Evolutionary conservation across 2,113 vertebrate genomes (phyloP).

Genomic region (Cephalopholis sonnerati): DNA sequence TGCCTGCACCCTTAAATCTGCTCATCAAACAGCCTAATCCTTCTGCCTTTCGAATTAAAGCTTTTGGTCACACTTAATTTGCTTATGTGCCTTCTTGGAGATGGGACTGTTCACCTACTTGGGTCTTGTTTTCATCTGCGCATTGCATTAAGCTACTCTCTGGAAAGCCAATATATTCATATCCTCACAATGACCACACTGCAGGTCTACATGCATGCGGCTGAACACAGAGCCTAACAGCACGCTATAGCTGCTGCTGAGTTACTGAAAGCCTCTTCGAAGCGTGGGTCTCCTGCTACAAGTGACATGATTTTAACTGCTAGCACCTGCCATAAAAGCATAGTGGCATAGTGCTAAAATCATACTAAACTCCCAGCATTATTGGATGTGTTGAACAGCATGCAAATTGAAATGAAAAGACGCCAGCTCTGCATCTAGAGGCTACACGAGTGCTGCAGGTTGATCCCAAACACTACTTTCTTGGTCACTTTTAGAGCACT

Average conservation of each 20-base stretch:
- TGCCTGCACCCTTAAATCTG: slow-evolving; percentile 84
- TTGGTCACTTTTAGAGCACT: slow-evolving; percentile 7
- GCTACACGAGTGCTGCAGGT: neutral
- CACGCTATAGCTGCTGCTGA: slow-evolving; percentile 20
- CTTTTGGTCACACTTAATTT: slow-evolving; percentile 87
- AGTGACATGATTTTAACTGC: slow-evolving; percentile 26
- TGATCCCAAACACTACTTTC: slow-evolving; percentile 15
- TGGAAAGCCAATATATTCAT: slow-evolving; percentile 59
- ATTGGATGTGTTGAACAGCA: slow-evolving; percentile 4
- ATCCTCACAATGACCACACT: slow-evolving; percentile 68
- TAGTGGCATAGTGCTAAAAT: slow-evolving; percentile 2
- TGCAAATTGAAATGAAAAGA: slow-evolving; percentile 6
- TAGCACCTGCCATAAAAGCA: slow-evolving; percentile 4
- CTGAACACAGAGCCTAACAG: slow-evolving; percentile 23
- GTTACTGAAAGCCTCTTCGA: slow-evolving; percentile 42
- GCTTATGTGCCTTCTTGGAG: slow-evolving; percentile 84
- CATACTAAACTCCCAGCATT: slow-evolving; percentile 15
- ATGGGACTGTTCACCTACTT: slow-evolving; percentile 81
- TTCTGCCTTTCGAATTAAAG: slow-evolving; percentile 84
- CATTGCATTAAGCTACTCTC: slow-evolving; percentile 67
- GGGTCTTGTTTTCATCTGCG: slow-evolving; percentile 77
- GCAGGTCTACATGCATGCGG: slow-evolving; percentile 36
- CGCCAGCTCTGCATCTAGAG: neutral
- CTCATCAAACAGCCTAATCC: slow-evolving; percentile 87
- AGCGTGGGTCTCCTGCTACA: slow-evolving; percentile 6